Evolutionary conservation across 2,888 invertebrate genomes (phyloP), one percentile per base, ranked within the genome.

Genomic region (Aplocera efformata): DNA sequence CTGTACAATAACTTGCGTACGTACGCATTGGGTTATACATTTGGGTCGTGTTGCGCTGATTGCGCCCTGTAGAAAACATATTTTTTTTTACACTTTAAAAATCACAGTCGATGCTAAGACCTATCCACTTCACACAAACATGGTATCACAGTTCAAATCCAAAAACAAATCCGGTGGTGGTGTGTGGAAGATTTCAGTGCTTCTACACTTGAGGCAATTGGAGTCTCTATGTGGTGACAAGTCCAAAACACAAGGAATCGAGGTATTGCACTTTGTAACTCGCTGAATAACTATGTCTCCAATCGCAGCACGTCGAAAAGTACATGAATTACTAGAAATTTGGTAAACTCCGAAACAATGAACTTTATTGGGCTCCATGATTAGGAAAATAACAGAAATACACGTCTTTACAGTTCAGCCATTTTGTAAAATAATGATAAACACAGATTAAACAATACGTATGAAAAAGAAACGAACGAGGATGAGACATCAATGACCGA

Each of bases 401-500:
- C 74, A 84, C 85, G 83, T 85, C 80, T 79, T 80, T 80, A 88
- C 65, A 79, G 68, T 81, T 82, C 86, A 74, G 86, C 86, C 86
- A 88, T 88, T 84, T 88, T 86, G 86, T 67, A 58, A 64, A 72
- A 74, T 70, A 58, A 33, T 43, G 17, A 5, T 3, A 5, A 17
- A 2, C 13, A 17, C 13, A 17, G 13, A 6, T 25, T 11, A 10
- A 22, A 29, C 21, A 32, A 29, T 31, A 32, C 31, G 23, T 32
- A 32, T 20, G 2, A 27, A 37, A 26, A 48, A 53, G 26, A 41
- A 50, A 46, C 40, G 30, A 38, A 7, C 13, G 8, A 34, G 1
- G 2, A 5, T 26, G 13, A 17, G n/a, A 17, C 13, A 2, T 17
- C 13, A 17, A 3, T 17, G n/a, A n/a, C n/a, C 13, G 5, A 17